Evolutionary conservation across 2,797 vertebrate genomes (phyloP).

Genomic region (Calcarius lapponicus): DNA sequence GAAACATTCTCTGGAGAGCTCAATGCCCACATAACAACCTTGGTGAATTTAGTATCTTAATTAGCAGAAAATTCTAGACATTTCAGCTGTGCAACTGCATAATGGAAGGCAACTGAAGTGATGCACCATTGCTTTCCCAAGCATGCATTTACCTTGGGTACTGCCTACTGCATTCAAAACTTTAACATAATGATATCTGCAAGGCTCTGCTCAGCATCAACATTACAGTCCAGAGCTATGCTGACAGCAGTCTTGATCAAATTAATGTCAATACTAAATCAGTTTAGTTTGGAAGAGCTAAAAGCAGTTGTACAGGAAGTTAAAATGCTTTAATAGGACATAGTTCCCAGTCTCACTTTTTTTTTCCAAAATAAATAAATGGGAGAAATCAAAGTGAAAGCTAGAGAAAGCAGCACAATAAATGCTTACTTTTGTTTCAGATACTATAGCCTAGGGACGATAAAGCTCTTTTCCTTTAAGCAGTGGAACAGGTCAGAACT

Average conservation of each 20-base stretch:
- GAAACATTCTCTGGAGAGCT: conserved; percentile 38
- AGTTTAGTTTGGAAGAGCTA: neutral
- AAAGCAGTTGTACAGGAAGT: neutral
- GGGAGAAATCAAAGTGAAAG: neutral
- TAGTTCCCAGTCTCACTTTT: neutral
- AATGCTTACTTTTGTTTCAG: neutral
- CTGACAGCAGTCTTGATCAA: neutral
- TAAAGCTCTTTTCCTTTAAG: neutral
- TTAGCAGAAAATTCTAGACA: conserved; percentile 37
- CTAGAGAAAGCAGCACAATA: neutral
- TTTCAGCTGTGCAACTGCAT: neutral
- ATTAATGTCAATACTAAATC: neutral
- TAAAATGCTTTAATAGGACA: neutral
- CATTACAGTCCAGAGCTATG: neutral
- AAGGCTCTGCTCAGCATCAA: neutral
- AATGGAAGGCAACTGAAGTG: neutral
- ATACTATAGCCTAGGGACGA: neutral
- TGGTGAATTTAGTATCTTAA: conserved; percentile 4
- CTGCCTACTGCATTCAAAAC: neutral
- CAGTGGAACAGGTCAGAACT: neutral
- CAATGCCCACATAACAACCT: conserved; percentile 48
- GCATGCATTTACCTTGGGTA: neutral
- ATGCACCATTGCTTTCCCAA: neutral
- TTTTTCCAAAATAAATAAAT: neutral
- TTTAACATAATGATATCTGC: neutral